Percentiles rank a stretch among this genome's conserved stretches.
Conservation (phyloP, 2,888 invertebrate genomes). For the Papilio protenor region DNA sequence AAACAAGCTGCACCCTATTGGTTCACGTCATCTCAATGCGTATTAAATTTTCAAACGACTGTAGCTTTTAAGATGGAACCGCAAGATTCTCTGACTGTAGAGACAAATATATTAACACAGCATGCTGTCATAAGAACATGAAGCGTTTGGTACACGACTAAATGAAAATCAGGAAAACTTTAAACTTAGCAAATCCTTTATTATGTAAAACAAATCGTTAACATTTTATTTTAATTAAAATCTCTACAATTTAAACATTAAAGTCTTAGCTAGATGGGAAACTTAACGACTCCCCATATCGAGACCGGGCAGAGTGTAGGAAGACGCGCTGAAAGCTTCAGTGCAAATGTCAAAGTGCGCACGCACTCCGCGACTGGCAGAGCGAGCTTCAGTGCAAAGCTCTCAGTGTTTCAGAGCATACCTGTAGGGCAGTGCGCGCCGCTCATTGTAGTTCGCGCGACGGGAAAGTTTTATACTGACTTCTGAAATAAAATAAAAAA, state of each 20-base stretch:
- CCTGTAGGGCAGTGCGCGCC: constrained; percentile 17
- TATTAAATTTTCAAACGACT: too few relatives aligned
- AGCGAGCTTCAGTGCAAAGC: constrained; percentile 15
- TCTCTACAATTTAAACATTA: not conserved
- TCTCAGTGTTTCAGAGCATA: not conserved
- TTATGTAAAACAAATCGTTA: not conserved
- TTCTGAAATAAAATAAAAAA: not conserved
- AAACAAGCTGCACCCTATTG: too few relatives aligned
- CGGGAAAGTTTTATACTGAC: constrained; percentile 28
- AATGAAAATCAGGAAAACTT: not conserved
- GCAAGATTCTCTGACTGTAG: too few relatives aligned
- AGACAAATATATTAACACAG: too few relatives aligned
- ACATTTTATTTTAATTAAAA: not conserved
- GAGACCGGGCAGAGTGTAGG: constrained; percentile 3
- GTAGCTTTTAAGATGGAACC: too few relatives aligned
- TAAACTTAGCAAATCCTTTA: not conserved
- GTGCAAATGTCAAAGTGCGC: constrained; percentile 2
- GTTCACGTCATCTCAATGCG: too few relatives aligned
- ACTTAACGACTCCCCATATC: constrained; percentile 32
- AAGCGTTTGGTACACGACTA: too few relatives aligned
- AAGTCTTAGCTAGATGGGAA: not conserved
- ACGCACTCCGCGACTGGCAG: constrained; percentile 4
- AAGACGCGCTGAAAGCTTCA: constrained; percentile 26
- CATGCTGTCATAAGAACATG: too few relatives aligned
- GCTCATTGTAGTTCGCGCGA: constrained; percentile 7